Evolutionary conservation across 2,113 vertebrate species (phyloP), one percentile per base, ranked within the genome.

Genomic region (Mus spicilegus): DNA sequence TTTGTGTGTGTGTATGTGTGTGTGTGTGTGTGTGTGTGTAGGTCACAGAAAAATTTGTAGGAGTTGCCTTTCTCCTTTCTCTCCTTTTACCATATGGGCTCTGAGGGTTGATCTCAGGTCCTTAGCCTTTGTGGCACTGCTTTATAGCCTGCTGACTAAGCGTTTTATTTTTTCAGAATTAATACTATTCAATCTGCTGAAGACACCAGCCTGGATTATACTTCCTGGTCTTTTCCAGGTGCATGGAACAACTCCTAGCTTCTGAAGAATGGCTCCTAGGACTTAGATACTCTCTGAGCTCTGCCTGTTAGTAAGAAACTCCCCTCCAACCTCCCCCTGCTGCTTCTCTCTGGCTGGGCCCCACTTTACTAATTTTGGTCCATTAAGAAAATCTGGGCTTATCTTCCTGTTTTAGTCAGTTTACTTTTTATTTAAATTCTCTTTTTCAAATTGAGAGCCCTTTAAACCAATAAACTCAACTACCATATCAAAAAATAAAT

Each of bases 321-420:
- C 6, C 54, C 22, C 24, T 8, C 36, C 0, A 0, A 19, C 19
- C 58, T 4, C 30, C 42, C 42, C n/a, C n/a, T n/a, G 5, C 12
- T 1, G 7, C 17, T 17, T 20, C 70, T 39, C 36, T 75, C 0
- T 73, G 12, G 26, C 54, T 39, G 20, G 20, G 11, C 5, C 20
- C 3, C 11, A 24, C 3, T 39, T 82, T 5, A 8, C 54, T 58
- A 22, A 16, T 82, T 61, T 39, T 22, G 6, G 36, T 39, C 39
- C 80, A 58, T 61, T 58, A 26, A 82, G 12, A 61, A 81, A 58
- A 81, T 81, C 7, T 20, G 42, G 42, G 42, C 42, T 42, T 61
- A 26, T 39, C 20, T 56, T 61, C 36, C 54, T 82, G 3, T 39
- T 61, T 26, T 16, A 58, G 2, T 81, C 20, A n/a, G 19, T 39